Evolutionary conservation across 2,797 vertebrate species (phyloP).

Genomic region (Tapera naevia): DNA sequence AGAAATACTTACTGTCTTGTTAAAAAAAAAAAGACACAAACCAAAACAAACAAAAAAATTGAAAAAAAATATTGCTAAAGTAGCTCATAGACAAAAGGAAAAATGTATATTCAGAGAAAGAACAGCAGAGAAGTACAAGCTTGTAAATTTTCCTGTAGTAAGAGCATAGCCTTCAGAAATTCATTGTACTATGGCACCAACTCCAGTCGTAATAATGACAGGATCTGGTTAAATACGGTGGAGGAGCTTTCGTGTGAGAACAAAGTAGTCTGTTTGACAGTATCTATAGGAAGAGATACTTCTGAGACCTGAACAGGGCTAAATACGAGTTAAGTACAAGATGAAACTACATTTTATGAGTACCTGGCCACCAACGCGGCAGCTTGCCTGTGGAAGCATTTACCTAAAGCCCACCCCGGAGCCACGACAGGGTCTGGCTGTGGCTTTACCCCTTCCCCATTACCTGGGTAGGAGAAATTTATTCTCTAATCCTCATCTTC

Average conservation of each 20-base stretch:
- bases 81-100: neutral
- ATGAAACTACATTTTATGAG: accelerated
- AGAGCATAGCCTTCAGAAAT: neutral
- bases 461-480: neutral
- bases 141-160: neutral
- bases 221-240: accelerated
- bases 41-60: neutral
- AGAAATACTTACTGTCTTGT: neutral
- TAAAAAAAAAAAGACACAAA: neutral
- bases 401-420: neutral
- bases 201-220: neutral
- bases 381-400: neutral
- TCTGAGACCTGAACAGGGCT: neutral
- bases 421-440: neutral
- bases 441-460: neutral
- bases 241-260: accelerated
- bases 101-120: neutral
- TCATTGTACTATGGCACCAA: neutral
- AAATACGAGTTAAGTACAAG: neutral
- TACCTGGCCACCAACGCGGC: accelerated
- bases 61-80: neutral
- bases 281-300: neutral
- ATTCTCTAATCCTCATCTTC: neutral
- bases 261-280: neutral
- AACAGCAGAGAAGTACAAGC: accelerated